Conservation (phyloP, 1,140 invertebrate species). For the Antheraea mylitta region DNA sequence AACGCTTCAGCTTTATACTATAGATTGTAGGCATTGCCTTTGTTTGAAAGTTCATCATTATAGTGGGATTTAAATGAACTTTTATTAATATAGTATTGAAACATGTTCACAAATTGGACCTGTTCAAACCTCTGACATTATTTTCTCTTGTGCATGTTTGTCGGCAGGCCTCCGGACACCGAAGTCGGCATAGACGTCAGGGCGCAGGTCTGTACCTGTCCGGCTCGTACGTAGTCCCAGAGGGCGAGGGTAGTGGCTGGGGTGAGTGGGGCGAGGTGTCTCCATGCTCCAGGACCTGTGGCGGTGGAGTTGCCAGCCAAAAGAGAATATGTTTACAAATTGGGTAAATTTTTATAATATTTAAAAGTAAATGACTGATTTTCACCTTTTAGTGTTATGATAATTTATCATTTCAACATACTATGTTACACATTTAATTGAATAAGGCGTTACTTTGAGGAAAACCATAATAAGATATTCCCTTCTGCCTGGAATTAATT, state of each 20-base stretch:
- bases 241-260: constrained; percentile 83
- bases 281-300: constrained; percentile 92
- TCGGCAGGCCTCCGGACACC: constrained; percentile 64
- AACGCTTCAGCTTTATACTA: too few species aligned
- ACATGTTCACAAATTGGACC: too few species aligned
- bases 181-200: constrained; percentile 85
- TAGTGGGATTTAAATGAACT: not conserved
- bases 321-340: constrained; percentile 84
- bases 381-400: too few species aligned
- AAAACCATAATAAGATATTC: too few species aligned
- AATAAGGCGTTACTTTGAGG: too few species aligned
- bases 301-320: constrained; percentile 91
- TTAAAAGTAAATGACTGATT: too few species aligned
- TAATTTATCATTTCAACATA: too few species aligned
- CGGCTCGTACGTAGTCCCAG: constrained; percentile 83
- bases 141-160: not conserved
- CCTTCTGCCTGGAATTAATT: too few species aligned
- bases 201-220: constrained; percentile 84
- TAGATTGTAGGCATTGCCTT: too few species aligned
- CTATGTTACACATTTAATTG: too few species aligned
- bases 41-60: not conserved
- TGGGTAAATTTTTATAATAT: constrained; percentile 69
- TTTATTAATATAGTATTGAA: not conserved
- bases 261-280: constrained; percentile 87
- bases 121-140: too few species aligned